A percentile compares a stretch with the other conserved stretches of the same genome.
These are phyloP conservation scores for Phylloscopus collybita DNA, from an alignment of 2,797 vertebrate genomes.

Conservation along the genomic window DNA sequence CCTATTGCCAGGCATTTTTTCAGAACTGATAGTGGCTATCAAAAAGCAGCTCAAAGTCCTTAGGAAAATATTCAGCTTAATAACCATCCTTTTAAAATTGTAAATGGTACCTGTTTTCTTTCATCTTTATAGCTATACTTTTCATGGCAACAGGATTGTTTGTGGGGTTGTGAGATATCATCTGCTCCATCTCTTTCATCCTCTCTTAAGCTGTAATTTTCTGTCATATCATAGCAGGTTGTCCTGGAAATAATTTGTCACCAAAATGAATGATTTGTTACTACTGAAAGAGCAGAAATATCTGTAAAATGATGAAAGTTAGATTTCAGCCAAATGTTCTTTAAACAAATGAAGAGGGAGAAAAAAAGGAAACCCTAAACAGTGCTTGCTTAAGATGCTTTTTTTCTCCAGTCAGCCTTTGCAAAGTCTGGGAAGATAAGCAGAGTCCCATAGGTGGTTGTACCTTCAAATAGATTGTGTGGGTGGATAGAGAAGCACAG, in stretches of 20 bases:
- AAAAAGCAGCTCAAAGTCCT: conserved; percentile 8
- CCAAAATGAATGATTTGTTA: conserved; percentile 16
- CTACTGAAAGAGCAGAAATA: neutral
- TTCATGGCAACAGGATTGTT: conserved; percentile 9
- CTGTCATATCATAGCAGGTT: neutral
- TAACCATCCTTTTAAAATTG: neutral
- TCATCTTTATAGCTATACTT: conserved; percentile 8
- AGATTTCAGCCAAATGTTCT: conserved; percentile 5
- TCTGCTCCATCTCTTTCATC: conserved; percentile 20
- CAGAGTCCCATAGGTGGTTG: neutral
- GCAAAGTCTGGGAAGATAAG: neutral
- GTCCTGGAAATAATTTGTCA: conserved; percentile 39
- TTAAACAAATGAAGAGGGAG: neutral
- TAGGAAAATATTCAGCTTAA: conserved; percentile 6
- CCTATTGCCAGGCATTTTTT: neutral
- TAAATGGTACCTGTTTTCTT: neutral
- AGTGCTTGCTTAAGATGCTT: neutral
- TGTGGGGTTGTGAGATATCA: neutral
- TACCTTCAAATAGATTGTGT: conserved; percentile 13
- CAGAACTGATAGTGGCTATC: neutral
- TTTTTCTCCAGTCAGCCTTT: neutral
- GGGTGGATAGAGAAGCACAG: neutral
- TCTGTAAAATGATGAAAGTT: conserved; percentile 12
- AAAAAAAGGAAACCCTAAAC: neutral
- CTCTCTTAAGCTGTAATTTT: conserved; percentile 14